phyloP scores from a whole-genome alignment of 2,797 vertebrate species.

The Zalophus californianus region DNA sequence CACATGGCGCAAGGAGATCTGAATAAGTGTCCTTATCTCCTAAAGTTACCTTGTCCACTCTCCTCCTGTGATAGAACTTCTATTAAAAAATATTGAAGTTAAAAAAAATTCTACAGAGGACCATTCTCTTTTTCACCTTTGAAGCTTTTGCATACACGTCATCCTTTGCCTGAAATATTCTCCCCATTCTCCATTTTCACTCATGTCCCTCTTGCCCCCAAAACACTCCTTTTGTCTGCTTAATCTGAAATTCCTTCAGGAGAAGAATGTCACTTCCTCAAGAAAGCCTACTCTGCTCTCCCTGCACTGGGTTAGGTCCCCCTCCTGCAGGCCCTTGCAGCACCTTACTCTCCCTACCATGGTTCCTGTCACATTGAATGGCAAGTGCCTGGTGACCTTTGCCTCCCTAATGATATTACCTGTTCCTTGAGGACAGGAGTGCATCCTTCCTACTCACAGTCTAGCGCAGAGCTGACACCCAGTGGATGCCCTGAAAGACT shows the following conservation, averaged over 20 bases:
- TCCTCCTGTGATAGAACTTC: background rate
- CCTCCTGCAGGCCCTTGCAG: accelerated
- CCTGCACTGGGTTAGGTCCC: background rate
- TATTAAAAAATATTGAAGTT: background rate
- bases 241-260: background rate
- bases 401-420: background rate
- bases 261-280: background rate
- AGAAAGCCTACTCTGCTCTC: background rate
- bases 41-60: background rate
- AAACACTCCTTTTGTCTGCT: background rate
- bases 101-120: background rate
- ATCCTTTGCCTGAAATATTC: background rate
- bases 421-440: background rate
- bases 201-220: background rate
- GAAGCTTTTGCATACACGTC: background rate
- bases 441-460: background rate
- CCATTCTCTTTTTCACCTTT: background rate
- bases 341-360: background rate
- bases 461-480: background rate
- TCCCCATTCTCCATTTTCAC: background rate
- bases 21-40: background rate
- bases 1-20: background rate
- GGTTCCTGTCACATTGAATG: background rate
- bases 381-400: background rate
- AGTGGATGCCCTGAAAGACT: background rate